Evolutionary conservation across 2,888 invertebrate genomes (phyloP), one percentile per base, ranked within the genome.

Genomic region (Microctonus aethiopoides): DNA sequence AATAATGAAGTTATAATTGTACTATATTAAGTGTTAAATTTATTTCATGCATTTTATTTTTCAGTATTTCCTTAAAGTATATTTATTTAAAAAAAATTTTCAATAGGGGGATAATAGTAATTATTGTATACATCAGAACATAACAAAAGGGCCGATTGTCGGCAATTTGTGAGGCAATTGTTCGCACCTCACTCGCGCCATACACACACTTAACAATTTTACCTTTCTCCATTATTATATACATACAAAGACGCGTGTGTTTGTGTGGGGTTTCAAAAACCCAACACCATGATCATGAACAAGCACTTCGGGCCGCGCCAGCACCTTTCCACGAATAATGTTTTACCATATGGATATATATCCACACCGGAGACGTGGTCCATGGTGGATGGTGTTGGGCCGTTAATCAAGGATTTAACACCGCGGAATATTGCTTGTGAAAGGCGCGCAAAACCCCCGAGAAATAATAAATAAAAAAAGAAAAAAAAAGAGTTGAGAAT

Each of bases 341-440:
- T n/a, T n/a, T n/a, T n/a, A n/a, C n/a, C n/a, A n/a, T n/a, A n/a
- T n/a, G n/a, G n/a, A n/a, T n/a, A n/a, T n/a, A n/a, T n/a, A n/a
- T n/a, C n/a, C n/a, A n/a, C n/a, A n/a, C n/a, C n/a, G n/a, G n/a
- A n/a, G n/a, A n/a, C n/a, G n/a, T n/a, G n/a, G n/a, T n/a, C n/a
- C 39, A 39, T 52, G 54, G 10, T 36, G 52, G 22, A 16, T 29
- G 36, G 34, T 56, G 56, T 65, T 56, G 39, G 54, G 56, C 59
- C 65, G 60, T 65, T 70, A 70, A 70, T 70, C 69, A 65, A 60
- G 59, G 65, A 70, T 70, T 65, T 65, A 70, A 70, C 65, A 56
- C 65, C 63, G 26, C 34, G 52, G 20, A 46, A 46, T 46, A 46
- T 46, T 46, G 46, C 6, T 46, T 16, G 16, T 6, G 46, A 46